phyloP scores from a whole-genome alignment of 2,113 vertebrate species.

The Lonchura striata region DNA sequence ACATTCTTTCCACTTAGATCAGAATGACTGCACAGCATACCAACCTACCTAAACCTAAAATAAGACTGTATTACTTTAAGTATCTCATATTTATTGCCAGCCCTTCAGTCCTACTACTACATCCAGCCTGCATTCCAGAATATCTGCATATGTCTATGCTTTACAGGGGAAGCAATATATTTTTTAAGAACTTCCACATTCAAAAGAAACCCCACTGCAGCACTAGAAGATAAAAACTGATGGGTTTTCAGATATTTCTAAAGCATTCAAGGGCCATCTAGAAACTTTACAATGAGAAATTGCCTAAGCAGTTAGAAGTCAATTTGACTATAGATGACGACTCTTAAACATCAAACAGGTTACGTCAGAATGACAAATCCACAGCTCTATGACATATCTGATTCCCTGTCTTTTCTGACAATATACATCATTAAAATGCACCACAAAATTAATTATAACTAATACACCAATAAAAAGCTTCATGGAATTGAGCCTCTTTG shows the following conservation, averaged over 20 bases:
- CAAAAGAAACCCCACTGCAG: background rate
- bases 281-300: background rate
- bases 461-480: background rate
- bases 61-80: background rate
- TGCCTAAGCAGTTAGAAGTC: background rate
- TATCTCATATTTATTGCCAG: background rate
- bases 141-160: background rate
- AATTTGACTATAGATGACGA: background rate
- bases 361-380: background rate
- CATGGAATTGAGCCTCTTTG: background rate
- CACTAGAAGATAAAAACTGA: background rate
- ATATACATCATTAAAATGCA: background rate
- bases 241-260: background rate
- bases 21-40: background rate
- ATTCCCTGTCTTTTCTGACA: background rate
- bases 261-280: background rate
- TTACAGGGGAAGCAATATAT: background rate
- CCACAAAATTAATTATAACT: background rate
- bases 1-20: conserved; percentile 9
- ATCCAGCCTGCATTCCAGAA: background rate
- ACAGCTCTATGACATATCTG: background rate
- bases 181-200: background rate
- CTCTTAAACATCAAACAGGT: background rate
- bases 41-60: conserved; percentile 9
- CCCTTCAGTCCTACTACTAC: background rate